Base-by-base conservation (phyloP, 2,888 invertebrate genomes). In the Chaetoderma sp. region DNA sequence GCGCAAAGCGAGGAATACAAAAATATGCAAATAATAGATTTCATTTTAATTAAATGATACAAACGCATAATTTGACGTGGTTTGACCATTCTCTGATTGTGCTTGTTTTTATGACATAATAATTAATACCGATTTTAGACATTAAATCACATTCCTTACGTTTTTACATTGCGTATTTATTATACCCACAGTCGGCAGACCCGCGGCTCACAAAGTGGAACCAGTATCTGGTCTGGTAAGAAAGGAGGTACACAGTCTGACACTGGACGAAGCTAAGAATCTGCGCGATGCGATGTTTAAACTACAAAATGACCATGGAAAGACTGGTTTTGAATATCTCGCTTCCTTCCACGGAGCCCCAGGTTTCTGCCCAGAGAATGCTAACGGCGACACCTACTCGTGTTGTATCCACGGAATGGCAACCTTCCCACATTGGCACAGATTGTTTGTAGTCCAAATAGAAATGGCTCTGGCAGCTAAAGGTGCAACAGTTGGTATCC, bases 351-450 rank as follows among this genome's bases (percentile, higher is more conserved):
- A 74, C 54, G 73, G 73, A 8, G 63, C 60, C 18, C 73, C 71
- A 8, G 56, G 60, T 10, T 33, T 42, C 27, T 73, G 72, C 42
- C 52, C 52, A 13, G 28, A 52, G 32, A 33, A 33, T 2, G 52
- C 52, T 28, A 52, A 28, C 6, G 30, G 32, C 18, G 32, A 65
- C 8, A 28, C 60, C 4, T 60, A 61, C 25, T 66, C 73, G 1
- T 73, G 72, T 39, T 73, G 72, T 42, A 56, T 64, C 27, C 72
- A 73, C 25, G 72, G 72, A 10, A 67, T 68, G 71, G 67, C 69
- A 28, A 69, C 66, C 21, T 73, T 73, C 69, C 71, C 73, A 2
- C 69, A 67, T 36, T 73, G 73, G 73, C 73, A 73, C 50, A 54
- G 73, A 3, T 65, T 73, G n/a, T 73, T 55, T 63, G 45, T 55